Evolutionary conservation across 2,888 invertebrate species (phyloP), one percentile per base, ranked within the genome.

Genomic region (Deilephila porcellus): DNA sequence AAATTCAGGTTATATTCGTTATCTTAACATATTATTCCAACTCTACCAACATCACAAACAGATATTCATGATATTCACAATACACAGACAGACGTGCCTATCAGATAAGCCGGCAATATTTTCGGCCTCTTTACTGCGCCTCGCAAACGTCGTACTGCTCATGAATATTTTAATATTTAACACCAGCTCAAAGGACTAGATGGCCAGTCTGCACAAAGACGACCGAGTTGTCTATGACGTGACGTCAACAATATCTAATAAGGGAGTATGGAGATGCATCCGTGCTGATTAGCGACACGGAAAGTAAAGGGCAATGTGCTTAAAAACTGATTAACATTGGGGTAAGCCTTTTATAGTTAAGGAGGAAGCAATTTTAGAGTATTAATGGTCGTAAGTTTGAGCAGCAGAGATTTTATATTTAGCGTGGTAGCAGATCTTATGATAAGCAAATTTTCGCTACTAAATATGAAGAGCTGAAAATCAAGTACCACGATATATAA

Each of bases 91-190:
- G 34, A 20, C 59, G 32, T 17, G 19, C 4, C 70, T 71, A 72
- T 73, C 72, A 76, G 75, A 75, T 73, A 82, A 74, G 72, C 60
- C 72, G 67, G 71, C 71, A 79, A 63, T 81, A 82, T 79, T 79
- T 82, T 76, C 74, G 74, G 76, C 74, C 6, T 82, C 70, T 79
- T 79, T 79, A 80, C 77, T 71, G 75, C n/a, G 72, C 74, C 72
- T 73, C 75, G 73, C 76, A 77, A 37, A 52, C 71, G 72, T 75
- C 71, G 67, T 73, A 67, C 74, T 74, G 53, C 77, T 85, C 85
- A 88, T 89, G 88, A 88, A 90, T 89, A 89, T 86, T 83, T 88
- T 78, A 90, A 88, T 88, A 88, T 87, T 85, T 81, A 86, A 81
- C 82, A 76, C 75, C 77, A 72, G 79, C 78, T 86, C 87, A 85